These are phyloP conservation scores for Drosophila ironensis DNA, from an alignment of 1,140 invertebrate genomes.

Conservation along the genomic window DNA sequence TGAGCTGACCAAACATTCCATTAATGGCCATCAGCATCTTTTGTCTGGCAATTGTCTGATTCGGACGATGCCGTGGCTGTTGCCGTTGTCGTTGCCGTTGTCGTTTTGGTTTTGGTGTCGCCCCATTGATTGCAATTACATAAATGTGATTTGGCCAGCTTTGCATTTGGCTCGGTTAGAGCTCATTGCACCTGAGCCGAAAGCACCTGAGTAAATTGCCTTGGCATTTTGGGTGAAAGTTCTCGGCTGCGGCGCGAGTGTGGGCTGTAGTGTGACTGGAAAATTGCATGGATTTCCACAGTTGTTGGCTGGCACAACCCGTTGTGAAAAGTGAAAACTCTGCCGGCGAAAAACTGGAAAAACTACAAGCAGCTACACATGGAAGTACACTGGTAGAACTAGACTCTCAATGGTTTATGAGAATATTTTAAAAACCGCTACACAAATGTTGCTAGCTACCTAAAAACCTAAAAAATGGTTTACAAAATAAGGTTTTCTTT, in stretches of 20 bases:
- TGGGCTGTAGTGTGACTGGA: constrained; percentile 7
- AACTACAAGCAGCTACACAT: constrained; percentile 37
- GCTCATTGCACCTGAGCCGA: constrained; percentile 57
- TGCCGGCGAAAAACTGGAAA: constrained; percentile 67
- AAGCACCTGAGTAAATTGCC: constrained; percentile 10
- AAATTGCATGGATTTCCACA: constrained; percentile 56
- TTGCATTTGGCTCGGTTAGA: constrained; percentile 40
- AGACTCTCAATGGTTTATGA: not conserved
- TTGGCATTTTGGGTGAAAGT: constrained; percentile 61
- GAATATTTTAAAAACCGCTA: not conserved
- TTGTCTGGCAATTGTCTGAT: constrained; percentile 31
- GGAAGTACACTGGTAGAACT: not conserved
- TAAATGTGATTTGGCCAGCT: constrained; percentile 54
- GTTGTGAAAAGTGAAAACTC: constrained; percentile 78
- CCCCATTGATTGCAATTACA: constrained; percentile 66
- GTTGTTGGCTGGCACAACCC: constrained; percentile 21
- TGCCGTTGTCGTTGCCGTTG: too few relatives aligned
- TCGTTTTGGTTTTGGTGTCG: too few relatives aligned
- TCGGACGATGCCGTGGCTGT: constrained; percentile 15
- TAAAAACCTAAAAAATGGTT: not conserved
- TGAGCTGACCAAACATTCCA: constrained; percentile 18
- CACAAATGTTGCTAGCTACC: too few relatives aligned
- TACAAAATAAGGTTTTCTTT: not conserved
- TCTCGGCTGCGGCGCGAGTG: constrained; percentile 24
- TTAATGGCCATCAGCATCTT: constrained; percentile 35